A percentile compares a stretch with the other conserved stretches of the same genome.
These are phyloP conservation scores for Cliona cf. orientalis DNA, from an alignment of 37 sponge, comb jelly and placozoan species.

Conservation along the genomic window DNA sequence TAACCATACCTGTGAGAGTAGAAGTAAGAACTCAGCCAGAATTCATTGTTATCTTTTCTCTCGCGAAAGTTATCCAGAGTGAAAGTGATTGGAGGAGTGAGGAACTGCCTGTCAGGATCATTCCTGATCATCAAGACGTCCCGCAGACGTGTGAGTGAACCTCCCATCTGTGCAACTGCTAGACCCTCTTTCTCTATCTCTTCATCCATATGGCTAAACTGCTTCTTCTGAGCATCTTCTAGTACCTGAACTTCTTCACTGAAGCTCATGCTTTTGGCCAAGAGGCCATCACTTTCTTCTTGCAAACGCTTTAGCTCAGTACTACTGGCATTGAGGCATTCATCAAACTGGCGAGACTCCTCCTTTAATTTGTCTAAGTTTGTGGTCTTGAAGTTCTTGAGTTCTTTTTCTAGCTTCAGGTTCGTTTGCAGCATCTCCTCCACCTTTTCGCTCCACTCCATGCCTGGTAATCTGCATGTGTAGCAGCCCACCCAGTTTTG, in stretches of 20 bases:
- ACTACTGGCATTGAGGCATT: too few species aligned
- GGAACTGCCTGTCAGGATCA: neutral
- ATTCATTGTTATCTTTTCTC: neutral
- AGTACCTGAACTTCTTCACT: neutral
- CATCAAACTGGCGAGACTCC: too few species aligned
- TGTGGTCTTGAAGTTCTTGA: too few species aligned
- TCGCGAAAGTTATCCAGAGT: neutral
- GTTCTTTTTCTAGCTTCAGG: too few species aligned
- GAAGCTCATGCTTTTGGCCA: too few species aligned
- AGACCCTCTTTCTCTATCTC: neutral
- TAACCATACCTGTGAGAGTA: neutral
- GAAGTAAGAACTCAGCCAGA: neutral
- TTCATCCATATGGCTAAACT: neutral
- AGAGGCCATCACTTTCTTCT: too few species aligned
- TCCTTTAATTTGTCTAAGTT: too few species aligned
- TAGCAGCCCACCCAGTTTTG: too few species aligned
- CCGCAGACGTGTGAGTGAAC: neutral
- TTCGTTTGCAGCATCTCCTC: too few species aligned
- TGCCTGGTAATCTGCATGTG: too few species aligned
- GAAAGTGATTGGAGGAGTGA: neutral
- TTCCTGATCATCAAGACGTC: neutral
- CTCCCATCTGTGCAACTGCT: neutral
- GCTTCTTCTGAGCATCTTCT: neutral
- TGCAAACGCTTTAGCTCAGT: too few species aligned
- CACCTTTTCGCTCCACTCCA: too few species aligned